Base-by-base conservation (phyloP, 2,797 vertebrate species). In the Esox masquinongy region DNA sequence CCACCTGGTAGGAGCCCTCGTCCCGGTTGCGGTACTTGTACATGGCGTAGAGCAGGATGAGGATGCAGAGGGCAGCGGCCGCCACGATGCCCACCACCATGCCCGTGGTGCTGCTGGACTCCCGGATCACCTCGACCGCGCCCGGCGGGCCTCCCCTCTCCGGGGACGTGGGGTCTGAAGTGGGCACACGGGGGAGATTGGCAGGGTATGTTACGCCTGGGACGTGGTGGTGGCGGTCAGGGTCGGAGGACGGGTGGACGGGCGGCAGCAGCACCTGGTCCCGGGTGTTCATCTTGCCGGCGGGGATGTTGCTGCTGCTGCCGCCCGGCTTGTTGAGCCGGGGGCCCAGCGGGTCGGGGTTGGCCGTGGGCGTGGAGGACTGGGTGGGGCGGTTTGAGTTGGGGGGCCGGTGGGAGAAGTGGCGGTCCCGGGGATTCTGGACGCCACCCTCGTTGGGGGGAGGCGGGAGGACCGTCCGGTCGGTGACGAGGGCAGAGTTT, bases 41-140 rank as follows among this genome's bases (percentile, higher is more conserved):
- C 97, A 98, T 98, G 92, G 97, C 97, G 74, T 97, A 98, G 80
- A 98, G 95, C 12, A 98, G 93, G 88, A 98, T 97, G 88, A 98
- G 96, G 91, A 98, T 98, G 89, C 97, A 98, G 79, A 98, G 95
- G 63, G 97, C 97, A 5, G 97, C 96, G 0, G 97, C 97, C 0
- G 97, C 97, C 84, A 98, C 96, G 78, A 98, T 98, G 80, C 96
- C 97, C 36, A 97, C 97, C 88, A 98, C 97, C 97, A 98, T 98
- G 14, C 96, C 97, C 1, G 97, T 97, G 87, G 96, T 97, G 90
- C 96, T 97, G 92, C 96, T 95, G 78, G 97, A 97, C 90, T 98
- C 96, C 76, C 96, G 95, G 56, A 61, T 61, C 84, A 97, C 97
- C 88, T 97, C 96, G 74, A 97, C 96, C 0, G 96, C 96, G 1